A percentile compares a stretch with the other conserved stretches of the same genome.
Evolutionary conservation across 2,888 invertebrate species (phyloP).

Genomic region (Chirona hameri): DNA sequence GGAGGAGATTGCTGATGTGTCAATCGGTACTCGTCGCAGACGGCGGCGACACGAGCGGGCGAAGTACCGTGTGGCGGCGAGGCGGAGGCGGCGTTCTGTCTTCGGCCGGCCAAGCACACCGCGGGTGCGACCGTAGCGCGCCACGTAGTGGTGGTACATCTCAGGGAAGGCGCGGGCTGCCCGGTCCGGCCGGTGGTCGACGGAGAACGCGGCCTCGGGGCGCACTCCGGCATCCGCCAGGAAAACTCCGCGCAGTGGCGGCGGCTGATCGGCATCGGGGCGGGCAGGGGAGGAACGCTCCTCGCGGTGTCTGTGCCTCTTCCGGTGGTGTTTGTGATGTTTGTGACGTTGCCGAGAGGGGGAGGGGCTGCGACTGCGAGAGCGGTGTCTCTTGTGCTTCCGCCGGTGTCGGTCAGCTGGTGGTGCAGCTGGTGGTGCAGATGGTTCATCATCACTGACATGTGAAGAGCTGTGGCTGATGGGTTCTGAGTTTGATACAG

Average conservation of each 20-base stretch:
- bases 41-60: background rate
- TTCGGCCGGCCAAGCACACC: background rate
- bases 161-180: background rate
- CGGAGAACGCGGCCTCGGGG: background rate
- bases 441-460: rapidly evolving
- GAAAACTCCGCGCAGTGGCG: background rate
- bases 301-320: too few species aligned
- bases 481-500: background rate
- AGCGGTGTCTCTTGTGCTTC: background rate
- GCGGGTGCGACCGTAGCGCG: background rate
- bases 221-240: background rate
- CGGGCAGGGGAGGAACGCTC: too few species aligned
- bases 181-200: background rate
- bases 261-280: background rate
- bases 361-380: background rate
- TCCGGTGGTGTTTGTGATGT: background rate
- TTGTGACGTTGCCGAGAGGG: background rate
- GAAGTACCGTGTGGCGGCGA: background rate
- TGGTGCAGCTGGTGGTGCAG: too few species aligned
- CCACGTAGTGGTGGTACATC: background rate
- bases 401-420: background rate
- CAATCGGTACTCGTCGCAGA: background rate
- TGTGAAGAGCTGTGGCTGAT: background rate
- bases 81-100: background rate
- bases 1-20: background rate